Evolutionary conservation across 2,113 vertebrate species (phyloP), one percentile per base, ranked within the genome.

Genomic region (Colius striatus): DNA sequence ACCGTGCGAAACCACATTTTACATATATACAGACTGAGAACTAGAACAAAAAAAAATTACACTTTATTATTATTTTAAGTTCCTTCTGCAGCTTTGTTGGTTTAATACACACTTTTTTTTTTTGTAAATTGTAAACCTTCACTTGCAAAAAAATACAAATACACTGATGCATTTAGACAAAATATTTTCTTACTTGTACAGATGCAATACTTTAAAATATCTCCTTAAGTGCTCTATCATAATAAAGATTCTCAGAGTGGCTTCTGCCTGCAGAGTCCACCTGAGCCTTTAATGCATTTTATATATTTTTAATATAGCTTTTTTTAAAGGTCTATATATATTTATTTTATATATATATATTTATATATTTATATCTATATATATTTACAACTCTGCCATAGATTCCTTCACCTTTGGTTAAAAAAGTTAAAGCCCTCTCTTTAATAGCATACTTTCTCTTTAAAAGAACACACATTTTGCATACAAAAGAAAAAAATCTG

Each of bases 61-160:
- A 97, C 97, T 94, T 97, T 98, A 97, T 98, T 97, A 97, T 97
- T 97, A 97, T 97, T 96, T 97, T 97, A 94, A 97, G 96, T 97
- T 98, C 98, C 98, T 98, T 98, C 98, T 94, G 97, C 97, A 97
- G 97, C 97, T 98, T 98, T 97, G 97, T 98, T 98, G 97, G 97
- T 98, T 98, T 97, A 98, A 98, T 99, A 99, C 98, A 99, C 99
- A 98, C 99, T 99, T 96, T 96, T 41, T 41, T 41, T 41, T 41
- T 96, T 98, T 98, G 99, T 99, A 99, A 99, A 99, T 98, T 99
- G 98, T 99, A 99, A 99, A 99, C 99, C 98, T 99, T 99, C 99
- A 99, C 99, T 99, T 99, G 98, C 98, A 98, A 98, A 98, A 98
- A 98, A 98, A 98, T 99, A 99, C 99, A 99, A 99, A 99, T 98